Conservation (phyloP, 2,888 invertebrate genomes). For the Campoplex capitator region DNA sequence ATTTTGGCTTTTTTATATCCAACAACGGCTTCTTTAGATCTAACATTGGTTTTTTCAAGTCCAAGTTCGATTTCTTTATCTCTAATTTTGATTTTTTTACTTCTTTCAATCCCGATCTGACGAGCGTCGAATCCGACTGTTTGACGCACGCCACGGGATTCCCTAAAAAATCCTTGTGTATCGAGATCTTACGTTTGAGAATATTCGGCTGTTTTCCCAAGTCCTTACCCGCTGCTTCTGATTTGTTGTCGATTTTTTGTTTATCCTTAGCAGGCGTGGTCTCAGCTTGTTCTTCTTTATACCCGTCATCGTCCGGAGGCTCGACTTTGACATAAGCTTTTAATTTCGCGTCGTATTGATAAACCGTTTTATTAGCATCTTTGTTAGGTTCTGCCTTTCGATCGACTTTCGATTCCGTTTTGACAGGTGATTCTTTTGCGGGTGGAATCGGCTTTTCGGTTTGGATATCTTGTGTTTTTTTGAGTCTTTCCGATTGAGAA, state of each 20-base stretch:
- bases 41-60: constrained; percentile 76
- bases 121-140: constrained; percentile 64
- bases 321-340: constrained; percentile 70
- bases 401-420: constrained; percentile 7
- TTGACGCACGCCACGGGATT: constrained; percentile 59
- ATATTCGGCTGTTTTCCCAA: constrained; percentile 73
- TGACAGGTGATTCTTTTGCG: not conserved
- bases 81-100: constrained; percentile 79
- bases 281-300: not conserved
- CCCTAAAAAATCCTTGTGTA: constrained; percentile 63
- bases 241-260: constrained; percentile 20
- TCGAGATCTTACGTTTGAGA: constrained; percentile 74
- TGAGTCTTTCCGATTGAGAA: not conserved
- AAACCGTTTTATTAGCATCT: constrained; percentile 57
- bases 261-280: not conserved
- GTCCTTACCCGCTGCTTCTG: not conserved
- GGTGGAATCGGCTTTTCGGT: not conserved
- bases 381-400: not conserved
- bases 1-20: constrained; percentile 75
- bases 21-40: constrained; percentile 77
- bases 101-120: constrained; percentile 66
- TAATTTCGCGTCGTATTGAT: constrained; percentile 64
- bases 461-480: constrained; percentile 51
- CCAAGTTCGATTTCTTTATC: constrained; percentile 71
- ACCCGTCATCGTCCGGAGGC: constrained; percentile 38